Conservation (phyloP, 2,797 vertebrate genomes). For the Enteromius afrohamiltoni region DNA sequence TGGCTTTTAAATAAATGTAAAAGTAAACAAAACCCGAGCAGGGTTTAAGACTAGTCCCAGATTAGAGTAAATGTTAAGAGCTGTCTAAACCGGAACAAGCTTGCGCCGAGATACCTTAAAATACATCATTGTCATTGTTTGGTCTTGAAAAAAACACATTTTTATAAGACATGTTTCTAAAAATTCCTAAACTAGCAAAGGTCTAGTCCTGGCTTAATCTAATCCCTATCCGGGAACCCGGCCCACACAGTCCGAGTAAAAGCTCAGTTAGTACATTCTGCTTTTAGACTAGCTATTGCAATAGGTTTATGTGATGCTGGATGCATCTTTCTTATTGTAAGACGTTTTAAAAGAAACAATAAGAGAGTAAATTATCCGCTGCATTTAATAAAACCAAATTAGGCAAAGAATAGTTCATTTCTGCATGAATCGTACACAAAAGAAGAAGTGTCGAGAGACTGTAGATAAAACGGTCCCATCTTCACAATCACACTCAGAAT, state of each 20-base stretch:
- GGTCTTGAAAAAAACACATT: too few relatives aligned
- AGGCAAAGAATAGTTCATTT: not conserved
- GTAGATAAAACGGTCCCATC: too few relatives aligned
- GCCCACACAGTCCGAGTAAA: not conserved
- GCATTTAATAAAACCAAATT: not conserved
- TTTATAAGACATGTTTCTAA: too few relatives aligned
- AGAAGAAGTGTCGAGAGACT: not conserved
- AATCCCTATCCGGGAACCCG: too few relatives aligned
- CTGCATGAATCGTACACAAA: not conserved
- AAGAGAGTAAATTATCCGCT: not conserved
- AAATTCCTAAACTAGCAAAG: too few relatives aligned
- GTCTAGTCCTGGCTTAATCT: too few relatives aligned
- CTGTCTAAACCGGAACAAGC: too few relatives aligned
- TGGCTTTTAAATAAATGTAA: not conserved
- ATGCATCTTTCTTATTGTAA: not conserved
- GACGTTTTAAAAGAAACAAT: not conserved
- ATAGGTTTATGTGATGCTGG: not conserved
- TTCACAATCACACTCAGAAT: constrained; percentile 7
- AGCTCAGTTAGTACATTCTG: not conserved
- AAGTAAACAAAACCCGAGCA: not conserved
- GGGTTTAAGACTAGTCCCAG: too few relatives aligned
- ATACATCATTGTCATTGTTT: too few relatives aligned
- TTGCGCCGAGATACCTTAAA: too few relatives aligned
- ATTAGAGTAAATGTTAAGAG: too few relatives aligned
- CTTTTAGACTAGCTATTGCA: not conserved